Evolutionary conservation across 2,113 vertebrate species (phyloP), one percentile per base, ranked within the genome.

Genomic region (Solenodon paradoxus): DNA sequence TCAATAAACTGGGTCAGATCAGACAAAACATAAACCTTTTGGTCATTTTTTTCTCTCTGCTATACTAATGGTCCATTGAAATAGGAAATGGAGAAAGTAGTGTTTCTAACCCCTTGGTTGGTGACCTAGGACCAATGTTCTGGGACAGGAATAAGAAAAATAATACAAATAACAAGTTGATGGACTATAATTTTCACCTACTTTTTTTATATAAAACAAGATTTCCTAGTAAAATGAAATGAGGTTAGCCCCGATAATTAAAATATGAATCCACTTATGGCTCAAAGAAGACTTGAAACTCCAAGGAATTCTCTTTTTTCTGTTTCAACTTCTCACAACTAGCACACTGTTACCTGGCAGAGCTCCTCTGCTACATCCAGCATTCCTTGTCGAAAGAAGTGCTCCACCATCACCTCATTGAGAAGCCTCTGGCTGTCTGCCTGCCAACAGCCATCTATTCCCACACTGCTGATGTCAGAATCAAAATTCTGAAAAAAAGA

Each of bases 401-500:
- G 99, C 80, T 99, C 99, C 93, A 99, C 99, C 99, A 99, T 99
- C 94, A 99, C 99, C 93, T 99, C 98, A 0, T 98, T 99, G 97
- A 99, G 99, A 94, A 99, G 98, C 11, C 98, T 75, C 69, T 99
- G 99, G 95, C 99, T 99, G 93, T 99, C 99, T 35, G 98, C 97
- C 97, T 99, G 99, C 99, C 99, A 99, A 96, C 98, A 99, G 79
- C 99, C 99, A 64, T 99, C 99, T 57, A 99, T 99, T 45, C 98
- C 99, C 96, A 99, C 98, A 0, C 99, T 99, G 98, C 98, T 99
- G 88, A 99, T 99, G 98, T 99, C 99, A 0, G 99, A 99, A 97
- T 99, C 99, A 84, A 99, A 99, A 87, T 99, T 99, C 99, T 99
- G 97, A 85, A 97, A 2, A 4, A 15, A 32, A 20, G 26, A 38